phyloP scores from a whole-genome alignment of 1,140 invertebrate species.

The Rhagoletis pomonella region DNA sequence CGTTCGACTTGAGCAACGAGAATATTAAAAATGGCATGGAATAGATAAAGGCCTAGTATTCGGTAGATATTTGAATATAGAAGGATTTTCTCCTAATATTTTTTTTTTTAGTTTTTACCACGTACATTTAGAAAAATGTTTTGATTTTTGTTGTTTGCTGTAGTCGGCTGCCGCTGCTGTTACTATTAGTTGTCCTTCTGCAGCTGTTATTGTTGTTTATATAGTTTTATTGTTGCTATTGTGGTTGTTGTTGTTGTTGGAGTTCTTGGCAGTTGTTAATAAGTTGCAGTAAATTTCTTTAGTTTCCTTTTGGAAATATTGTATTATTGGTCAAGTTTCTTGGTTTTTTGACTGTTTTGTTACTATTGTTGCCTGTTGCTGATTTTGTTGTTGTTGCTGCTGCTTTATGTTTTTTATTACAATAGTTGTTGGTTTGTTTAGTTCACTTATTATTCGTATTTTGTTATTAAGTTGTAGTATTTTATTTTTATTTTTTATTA shows the following conservation, averaged over 20 bases:
- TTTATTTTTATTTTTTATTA: conserved; percentile 25
- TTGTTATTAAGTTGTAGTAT: background rate
- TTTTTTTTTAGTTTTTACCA: conserved; percentile 31
- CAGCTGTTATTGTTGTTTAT: background rate
- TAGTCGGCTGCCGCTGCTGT: background rate
- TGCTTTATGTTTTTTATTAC: background rate
- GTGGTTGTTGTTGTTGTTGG: conserved; percentile 3
- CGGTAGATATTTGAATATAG: no score
- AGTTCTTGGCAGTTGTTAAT: background rate
- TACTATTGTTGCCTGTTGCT: background rate
- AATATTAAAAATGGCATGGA: no score
- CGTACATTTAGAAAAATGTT: background rate
- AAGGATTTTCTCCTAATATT: no score
- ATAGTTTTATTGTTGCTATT: conserved; percentile 30
- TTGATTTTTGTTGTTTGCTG: conserved; percentile 18
- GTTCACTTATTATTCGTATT: conserved; percentile 5
- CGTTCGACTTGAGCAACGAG: no score
- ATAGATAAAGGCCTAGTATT: no score
- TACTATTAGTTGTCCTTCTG: background rate
- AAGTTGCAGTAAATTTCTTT: background rate
- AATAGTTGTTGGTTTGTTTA: background rate
- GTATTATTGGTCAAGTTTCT: background rate
- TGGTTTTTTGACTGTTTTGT: conserved; percentile 2
- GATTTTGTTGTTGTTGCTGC: background rate
- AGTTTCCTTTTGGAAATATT: background rate